phyloP scores from a whole-genome alignment of 2,797 vertebrate genomes.

The Chloroceryle amazona region DNA sequence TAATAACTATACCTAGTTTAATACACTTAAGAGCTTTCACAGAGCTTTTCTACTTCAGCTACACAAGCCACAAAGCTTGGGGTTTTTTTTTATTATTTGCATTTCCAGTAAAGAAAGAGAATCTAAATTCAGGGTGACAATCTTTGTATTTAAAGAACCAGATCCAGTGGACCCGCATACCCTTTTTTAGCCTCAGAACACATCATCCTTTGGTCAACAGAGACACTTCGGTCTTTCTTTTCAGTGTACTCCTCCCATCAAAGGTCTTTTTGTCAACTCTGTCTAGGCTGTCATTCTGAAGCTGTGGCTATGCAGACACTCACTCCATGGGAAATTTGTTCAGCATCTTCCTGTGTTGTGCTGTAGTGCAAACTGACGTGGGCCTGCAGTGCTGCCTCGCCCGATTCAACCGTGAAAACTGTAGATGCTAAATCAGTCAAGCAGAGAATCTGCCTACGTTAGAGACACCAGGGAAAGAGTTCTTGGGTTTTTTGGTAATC shows the following conservation, averaged over 20 bases:
- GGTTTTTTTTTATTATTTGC: background rate
- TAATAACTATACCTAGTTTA: background rate
- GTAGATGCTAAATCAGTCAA: background rate
- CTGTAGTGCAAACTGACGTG: background rate
- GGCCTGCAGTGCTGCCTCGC: background rate
- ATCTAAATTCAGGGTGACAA: background rate
- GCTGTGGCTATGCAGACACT: background rate
- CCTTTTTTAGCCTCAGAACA: accelerated
- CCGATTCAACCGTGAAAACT: accelerated
- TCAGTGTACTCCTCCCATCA: background rate
- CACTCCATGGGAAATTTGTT: background rate
- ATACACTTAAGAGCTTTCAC: background rate
- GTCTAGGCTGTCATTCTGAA: background rate
- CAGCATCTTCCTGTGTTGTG: background rate
- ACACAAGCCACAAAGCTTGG: background rate
- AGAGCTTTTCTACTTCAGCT: background rate
- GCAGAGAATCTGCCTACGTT: background rate
- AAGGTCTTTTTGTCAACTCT: background rate
- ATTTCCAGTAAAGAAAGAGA: background rate
- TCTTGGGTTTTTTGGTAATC: background rate
- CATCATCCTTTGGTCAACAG: accelerated
- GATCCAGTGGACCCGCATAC: background rate
- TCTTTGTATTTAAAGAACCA: background rate
- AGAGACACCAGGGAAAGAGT: background rate
- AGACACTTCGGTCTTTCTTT: background rate